Conservation (phyloP, 2,888 invertebrate genomes). For the Seira ritae region DNA sequence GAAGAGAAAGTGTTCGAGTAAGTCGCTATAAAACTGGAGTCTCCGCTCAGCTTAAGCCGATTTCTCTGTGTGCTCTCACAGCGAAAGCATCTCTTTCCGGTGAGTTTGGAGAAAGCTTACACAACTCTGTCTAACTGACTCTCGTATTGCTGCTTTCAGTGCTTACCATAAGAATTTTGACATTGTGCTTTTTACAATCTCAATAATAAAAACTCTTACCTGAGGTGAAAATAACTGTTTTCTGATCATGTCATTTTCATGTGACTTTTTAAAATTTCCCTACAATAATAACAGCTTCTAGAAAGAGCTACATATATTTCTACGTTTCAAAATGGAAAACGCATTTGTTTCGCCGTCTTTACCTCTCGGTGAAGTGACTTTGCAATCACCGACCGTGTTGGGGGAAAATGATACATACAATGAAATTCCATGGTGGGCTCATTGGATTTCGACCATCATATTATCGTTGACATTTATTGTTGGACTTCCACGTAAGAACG, state of each 20-base stretch:
- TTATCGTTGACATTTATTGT: slow-evolving; percentile 65
- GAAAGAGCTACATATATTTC: not conserved
- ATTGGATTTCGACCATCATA: slow-evolving; percentile 64
- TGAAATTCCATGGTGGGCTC: slow-evolving; percentile 63
- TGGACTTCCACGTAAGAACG: slow-evolving; percentile 69
- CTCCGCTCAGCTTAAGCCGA: slow-evolving; percentile 22
- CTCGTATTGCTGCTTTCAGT: too few relatives aligned
- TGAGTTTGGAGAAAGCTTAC: slow-evolving; percentile 26
- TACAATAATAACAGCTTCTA: too few relatives aligned
- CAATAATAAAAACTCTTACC: too few relatives aligned
- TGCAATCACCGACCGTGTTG: not conserved
- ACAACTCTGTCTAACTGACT: too few relatives aligned
- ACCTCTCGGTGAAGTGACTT: not conserved
- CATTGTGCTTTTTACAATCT: too few relatives aligned
- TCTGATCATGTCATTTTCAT: too few relatives aligned
- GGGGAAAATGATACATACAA: slow-evolving; percentile 53
- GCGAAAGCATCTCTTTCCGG: slow-evolving; percentile 39
- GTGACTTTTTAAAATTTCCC: too few relatives aligned
- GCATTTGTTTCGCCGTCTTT: not conserved
- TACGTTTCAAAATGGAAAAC: not conserved
- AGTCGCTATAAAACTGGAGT: slow-evolving; percentile 33
- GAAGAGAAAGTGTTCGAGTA: too few relatives aligned
- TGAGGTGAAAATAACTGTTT: too few relatives aligned
- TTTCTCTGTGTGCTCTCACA: slow-evolving; percentile 37
- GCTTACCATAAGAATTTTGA: too few relatives aligned